Conservation (phyloP, 2,113 vertebrate species). For the Pteruthius melanotis region DNA sequence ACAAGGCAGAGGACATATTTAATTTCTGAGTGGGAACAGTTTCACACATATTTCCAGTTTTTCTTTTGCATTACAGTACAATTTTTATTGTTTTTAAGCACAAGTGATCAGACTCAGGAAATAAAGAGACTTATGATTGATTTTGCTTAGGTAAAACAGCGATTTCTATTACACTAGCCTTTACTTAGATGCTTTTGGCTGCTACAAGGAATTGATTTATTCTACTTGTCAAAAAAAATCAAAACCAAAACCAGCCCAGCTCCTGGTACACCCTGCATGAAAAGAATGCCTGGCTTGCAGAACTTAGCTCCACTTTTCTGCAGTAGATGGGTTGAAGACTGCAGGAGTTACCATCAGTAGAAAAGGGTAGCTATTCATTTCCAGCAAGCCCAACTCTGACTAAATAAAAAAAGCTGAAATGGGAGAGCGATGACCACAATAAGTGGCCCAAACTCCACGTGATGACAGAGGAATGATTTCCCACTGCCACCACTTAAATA, state of each 20-base stretch:
- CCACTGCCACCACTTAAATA: neutral
- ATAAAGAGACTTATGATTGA: slow-evolving; percentile 69
- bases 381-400: neutral
- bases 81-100: neutral
- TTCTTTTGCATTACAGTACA: slow-evolving; percentile 44
- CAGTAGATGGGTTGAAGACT: neutral
- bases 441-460: neutral
- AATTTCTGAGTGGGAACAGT: slow-evolving; percentile 46
- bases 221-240: slow-evolving; percentile 63
- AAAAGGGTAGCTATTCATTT: neutral
- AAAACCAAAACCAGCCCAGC: neutral
- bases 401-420: neutral
- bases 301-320: slow-evolving; percentile 22
- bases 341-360: neutral
- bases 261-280: neutral
- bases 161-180: slow-evolving; percentile 62
- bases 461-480: slow-evolving; percentile 4
- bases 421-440: neutral
- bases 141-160: slow-evolving; percentile 71
- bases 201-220: slow-evolving; percentile 54
- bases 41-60: slow-evolving; percentile 55
- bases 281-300: slow-evolving; percentile 7
- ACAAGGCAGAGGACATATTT: neutral
- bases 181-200: slow-evolving; percentile 64
- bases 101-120: slow-evolving; percentile 64